These are phyloP conservation scores for Nibea coibor DNA, from an alignment of 2,113 vertebrate genomes.

Conservation along the genomic window DNA sequence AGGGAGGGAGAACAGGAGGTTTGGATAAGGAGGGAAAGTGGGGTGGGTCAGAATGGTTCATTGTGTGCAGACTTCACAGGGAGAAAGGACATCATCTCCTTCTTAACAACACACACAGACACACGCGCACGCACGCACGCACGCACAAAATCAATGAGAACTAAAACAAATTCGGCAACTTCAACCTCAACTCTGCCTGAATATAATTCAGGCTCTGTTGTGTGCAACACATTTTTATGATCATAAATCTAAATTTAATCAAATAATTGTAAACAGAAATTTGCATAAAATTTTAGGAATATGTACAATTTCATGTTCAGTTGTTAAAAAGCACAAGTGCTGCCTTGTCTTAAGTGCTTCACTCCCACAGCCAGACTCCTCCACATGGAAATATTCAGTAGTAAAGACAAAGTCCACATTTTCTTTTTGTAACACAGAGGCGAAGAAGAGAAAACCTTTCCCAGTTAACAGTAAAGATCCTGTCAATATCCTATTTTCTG, in stretches of 20 bases:
- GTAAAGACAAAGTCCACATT: neutral
- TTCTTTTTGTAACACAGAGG: neutral
- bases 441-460: neutral
- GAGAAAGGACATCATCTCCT: slow-evolving; percentile 52
- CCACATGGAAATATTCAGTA: neutral
- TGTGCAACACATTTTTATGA: neutral
- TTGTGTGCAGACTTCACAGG: slow-evolving; percentile 36
- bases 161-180: neutral
- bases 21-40: slow-evolving; percentile 39
- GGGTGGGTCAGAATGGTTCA: slow-evolving; percentile 36
- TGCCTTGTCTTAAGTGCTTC: slow-evolving; percentile 27
- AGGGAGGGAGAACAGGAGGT: slow-evolving; percentile 26
- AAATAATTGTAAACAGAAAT: neutral
- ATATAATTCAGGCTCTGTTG: neutral
- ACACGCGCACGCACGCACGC: neutral
- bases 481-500: neutral
- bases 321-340: neutral
- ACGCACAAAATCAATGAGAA: slow-evolving; percentile 1
- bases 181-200: slow-evolving; percentile 2
- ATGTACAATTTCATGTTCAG: neutral
- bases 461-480: neutral
- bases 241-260: neutral
- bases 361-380: neutral
- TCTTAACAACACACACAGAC: slow-evolving; percentile 27
- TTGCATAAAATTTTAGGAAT: neutral